Conservation (phyloP, 2,113 vertebrate genomes). For the Empidonax traillii region DNA sequence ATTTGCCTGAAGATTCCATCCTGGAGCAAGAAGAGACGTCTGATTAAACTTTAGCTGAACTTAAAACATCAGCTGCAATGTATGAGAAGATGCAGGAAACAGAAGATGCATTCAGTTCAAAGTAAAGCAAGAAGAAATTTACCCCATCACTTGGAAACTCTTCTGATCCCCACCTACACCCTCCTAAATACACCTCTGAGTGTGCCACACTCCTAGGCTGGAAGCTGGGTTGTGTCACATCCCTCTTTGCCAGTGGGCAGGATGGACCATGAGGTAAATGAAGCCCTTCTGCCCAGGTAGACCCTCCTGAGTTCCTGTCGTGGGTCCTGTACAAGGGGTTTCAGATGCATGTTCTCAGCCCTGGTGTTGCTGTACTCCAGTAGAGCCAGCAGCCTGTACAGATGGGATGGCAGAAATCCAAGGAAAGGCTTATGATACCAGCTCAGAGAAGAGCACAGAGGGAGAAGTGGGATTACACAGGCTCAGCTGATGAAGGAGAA, state of each 20-base stretch:
- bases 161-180: not conserved
- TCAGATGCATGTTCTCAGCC: rapidly evolving
- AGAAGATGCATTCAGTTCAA: not conserved
- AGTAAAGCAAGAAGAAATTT: not conserved
- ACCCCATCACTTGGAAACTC: not conserved
- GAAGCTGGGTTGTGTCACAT: not conserved
- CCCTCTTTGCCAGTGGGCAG: not conserved
- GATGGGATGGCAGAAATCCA: not conserved
- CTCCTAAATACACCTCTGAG: not conserved
- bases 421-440: not conserved
- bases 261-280: rapidly evolving
- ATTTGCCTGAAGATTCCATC: not conserved
- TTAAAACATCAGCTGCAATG: not conserved
- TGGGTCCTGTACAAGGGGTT: not conserved
- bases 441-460: not conserved
- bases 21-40: not conserved
- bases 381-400: not conserved
- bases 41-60: not conserved
- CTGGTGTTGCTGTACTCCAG: not conserved
- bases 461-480: not conserved
- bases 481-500: not conserved
- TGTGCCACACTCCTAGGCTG: not conserved
- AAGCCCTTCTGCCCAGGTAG: not conserved
- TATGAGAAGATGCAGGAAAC: not conserved
- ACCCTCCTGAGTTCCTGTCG: not conserved